Conservation (phyloP, 1,140 invertebrate genomes). For the Drosophila oshimai region DNA sequence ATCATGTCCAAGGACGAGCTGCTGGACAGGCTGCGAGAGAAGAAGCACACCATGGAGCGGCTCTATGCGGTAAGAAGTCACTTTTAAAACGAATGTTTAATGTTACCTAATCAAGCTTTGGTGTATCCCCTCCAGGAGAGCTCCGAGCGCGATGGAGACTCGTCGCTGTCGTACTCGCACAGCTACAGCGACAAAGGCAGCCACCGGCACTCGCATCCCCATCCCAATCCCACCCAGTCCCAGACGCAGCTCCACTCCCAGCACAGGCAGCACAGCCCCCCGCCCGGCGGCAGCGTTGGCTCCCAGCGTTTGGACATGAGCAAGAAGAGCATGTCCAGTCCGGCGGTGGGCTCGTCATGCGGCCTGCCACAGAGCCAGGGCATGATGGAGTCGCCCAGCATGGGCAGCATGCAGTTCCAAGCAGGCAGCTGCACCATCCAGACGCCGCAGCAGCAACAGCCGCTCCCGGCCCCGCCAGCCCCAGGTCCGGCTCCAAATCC, state of each 20-base stretch:
- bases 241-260: conserved; percentile 29
- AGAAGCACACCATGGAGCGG: conserved; percentile 84
- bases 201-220: conserved; percentile 60
- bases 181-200: conserved; percentile 70
- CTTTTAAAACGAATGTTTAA: background rate
- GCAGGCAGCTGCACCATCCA: conserved; percentile 75
- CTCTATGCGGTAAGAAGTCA: conserved; percentile 61
- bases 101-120: too few relatives aligned
- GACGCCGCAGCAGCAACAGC: conserved; percentile 67
- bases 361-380: conserved; percentile 37
- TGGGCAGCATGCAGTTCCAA: conserved; percentile 69
- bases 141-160: conserved; percentile 72
- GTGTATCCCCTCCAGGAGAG: conserved; percentile 47
- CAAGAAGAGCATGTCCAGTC: conserved; percentile 81
- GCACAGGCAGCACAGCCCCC: conserved; percentile 63
- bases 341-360: conserved; percentile 55
- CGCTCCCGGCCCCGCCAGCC: conserved; percentile 28
- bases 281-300: conserved; percentile 31
- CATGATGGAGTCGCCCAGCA: conserved; percentile 79
- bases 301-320: conserved; percentile 72
- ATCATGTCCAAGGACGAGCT: conserved; percentile 86
- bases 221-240: conserved; percentile 29
- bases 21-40: conserved; percentile 86
- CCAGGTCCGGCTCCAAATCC: conserved; percentile 28
- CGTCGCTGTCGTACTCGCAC: conserved; percentile 76